These are phyloP conservation scores for Thaleichthys pacificus DNA, from an alignment of 2,797 vertebrate genomes.

Conservation along the genomic window DNA sequence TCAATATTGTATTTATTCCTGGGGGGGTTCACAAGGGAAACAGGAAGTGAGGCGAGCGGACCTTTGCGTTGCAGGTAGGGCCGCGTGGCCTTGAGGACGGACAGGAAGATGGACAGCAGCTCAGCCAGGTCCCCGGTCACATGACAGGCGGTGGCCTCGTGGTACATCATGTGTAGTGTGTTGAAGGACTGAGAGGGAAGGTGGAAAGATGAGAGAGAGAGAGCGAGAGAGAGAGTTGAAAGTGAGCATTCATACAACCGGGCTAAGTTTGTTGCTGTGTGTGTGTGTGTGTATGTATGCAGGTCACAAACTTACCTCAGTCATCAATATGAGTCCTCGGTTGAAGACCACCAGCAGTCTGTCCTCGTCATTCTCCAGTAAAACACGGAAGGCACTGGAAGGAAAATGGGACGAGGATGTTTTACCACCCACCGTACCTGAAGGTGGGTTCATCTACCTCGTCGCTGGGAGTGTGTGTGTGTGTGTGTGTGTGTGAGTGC, in stretches of 20 bases:
- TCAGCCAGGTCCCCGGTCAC: conserved; percentile 97
- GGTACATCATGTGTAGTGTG: conserved; percentile 99
- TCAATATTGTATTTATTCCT: neutral
- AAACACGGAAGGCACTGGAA: conserved; percentile 96
- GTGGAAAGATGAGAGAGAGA: neutral
- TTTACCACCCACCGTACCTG: no score
- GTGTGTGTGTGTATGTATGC: no score
- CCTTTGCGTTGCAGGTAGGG: conserved; percentile 98
- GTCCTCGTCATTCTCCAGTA: conserved; percentile 97
- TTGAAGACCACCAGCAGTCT: conserved; percentile 96
- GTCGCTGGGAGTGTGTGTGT: neutral
- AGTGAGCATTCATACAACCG: no score
- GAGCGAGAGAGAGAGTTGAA: neutral
- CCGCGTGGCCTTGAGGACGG: conserved; percentile 91
- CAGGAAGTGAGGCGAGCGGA: conserved; percentile 51
- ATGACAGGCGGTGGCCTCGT: conserved; percentile 97
- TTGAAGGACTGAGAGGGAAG: conserved; percentile 85
- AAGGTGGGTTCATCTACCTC: no score
- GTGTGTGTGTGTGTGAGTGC: neutral
- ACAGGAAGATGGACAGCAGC: conserved; percentile 97
- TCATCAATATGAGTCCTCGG: conserved; percentile 96
- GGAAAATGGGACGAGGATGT: neutral
- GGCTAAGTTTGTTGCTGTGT: no score
- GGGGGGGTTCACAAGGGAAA: neutral
- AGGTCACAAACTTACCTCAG: conserved; percentile 77